Conservation (phyloP, 2,888 invertebrate genomes). For the Diarsia rubi region DNA sequence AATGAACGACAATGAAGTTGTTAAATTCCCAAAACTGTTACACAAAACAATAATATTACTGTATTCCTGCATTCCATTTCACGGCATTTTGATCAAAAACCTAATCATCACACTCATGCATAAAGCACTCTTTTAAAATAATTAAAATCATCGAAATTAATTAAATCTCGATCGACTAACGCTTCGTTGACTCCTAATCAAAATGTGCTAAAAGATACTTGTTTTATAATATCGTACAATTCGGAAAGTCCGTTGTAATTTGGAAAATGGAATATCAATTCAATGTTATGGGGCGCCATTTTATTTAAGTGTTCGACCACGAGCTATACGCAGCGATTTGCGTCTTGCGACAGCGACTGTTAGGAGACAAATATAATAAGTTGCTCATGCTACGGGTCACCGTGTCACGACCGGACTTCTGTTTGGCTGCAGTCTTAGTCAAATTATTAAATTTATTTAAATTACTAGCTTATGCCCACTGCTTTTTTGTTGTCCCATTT, state of each 20-base stretch:
- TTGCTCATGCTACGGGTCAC: background rate
- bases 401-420: background rate
- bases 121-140: conserved; percentile 25
- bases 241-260: conserved; percentile 45
- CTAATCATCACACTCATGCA: conserved; percentile 9
- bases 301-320: background rate
- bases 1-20: background rate
- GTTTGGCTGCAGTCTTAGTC: background rate
- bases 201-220: conserved; percentile 42
- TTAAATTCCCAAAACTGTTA: background rate
- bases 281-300: conserved; percentile 27
- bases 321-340: background rate
- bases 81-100: background rate
- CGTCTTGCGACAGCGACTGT: background rate
- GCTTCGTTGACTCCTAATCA: conserved; percentile 44
- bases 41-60: background rate
- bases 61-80: background rate
- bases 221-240: conserved; percentile 42
- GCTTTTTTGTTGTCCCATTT: no score
- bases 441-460: background rate
- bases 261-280: conserved; percentile 45
- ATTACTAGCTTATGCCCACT: background rate
- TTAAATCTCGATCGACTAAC: conserved; percentile 35
- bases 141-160: conserved; percentile 47
- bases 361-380: background rate